These are phyloP conservation scores for Chionis minor DNA, from an alignment of 2,113 vertebrate genomes.

Conservation along the genomic window DNA sequence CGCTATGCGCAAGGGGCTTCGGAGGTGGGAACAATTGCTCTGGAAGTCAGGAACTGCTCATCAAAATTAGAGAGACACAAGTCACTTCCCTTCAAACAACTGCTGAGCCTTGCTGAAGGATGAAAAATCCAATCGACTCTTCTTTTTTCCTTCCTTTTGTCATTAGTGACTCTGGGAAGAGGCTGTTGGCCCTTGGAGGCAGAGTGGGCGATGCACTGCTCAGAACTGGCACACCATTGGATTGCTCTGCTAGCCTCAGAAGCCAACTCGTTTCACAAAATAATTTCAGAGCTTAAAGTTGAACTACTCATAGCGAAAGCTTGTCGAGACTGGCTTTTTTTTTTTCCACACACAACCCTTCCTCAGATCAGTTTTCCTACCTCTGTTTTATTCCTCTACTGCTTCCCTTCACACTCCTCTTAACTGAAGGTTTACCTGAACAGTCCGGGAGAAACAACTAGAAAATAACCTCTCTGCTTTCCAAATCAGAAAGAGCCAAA, in stretches of 20 bases:
- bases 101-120: background rate
- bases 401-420: background rate
- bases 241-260: background rate
- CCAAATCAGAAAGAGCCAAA: background rate
- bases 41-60: background rate
- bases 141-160: background rate
- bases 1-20: background rate
- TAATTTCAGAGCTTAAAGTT: background rate
- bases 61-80: background rate
- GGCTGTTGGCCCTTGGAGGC: background rate
- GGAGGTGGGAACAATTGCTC: background rate
- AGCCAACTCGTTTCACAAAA: background rate
- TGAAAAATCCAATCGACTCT: background rate
- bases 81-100: background rate
- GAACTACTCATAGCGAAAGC: background rate
- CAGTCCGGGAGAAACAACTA: background rate
- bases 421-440: background rate
- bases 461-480: background rate
- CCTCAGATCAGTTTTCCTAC: background rate
- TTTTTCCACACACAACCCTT: background rate
- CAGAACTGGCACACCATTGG: background rate
- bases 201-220: background rate
- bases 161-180: background rate
- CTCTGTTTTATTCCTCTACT: background rate
- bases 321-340: background rate